Percentiles rank a stretch among this genome's conserved stretches.
Evolutionary conservation across 2,797 vertebrate genomes (phyloP).

Genomic region (Schizopygopsis pylzovi): DNA sequence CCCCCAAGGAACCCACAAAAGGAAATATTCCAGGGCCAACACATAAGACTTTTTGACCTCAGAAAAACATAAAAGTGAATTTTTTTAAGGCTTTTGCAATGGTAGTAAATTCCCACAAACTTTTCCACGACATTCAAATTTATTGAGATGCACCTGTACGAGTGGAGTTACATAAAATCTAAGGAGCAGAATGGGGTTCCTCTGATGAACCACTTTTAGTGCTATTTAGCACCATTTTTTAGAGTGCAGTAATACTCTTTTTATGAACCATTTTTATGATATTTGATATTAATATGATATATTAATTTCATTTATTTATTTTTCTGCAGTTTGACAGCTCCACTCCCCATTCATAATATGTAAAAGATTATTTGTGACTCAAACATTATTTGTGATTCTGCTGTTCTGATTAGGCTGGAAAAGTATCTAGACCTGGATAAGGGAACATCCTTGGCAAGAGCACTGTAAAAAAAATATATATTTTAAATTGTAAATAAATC

Average conservation of each 20-base stretch:
- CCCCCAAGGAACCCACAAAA: background rate
- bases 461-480: background rate
- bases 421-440: background rate
- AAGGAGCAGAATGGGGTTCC: background rate
- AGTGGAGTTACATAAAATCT: background rate
- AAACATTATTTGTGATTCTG: slow-evolving; percentile 7
- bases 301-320: background rate
- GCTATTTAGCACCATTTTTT: background rate
- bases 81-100: background rate
- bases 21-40: background rate
- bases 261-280: background rate
- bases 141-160: too few species aligned
- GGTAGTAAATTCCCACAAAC: background rate
- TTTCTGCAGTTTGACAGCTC: background rate
- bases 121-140: too few species aligned
- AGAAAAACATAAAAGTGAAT: background rate
- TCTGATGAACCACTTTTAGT: background rate
- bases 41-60: background rate
- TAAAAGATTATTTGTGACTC: background rate
- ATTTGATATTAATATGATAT: background rate
- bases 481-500: background rate
- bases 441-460: background rate
- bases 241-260: background rate
- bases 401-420: background rate
- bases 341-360: background rate